Evolutionary conservation across 2,888 invertebrate genomes (phyloP).

Genomic region (Unio delphinus): DNA sequence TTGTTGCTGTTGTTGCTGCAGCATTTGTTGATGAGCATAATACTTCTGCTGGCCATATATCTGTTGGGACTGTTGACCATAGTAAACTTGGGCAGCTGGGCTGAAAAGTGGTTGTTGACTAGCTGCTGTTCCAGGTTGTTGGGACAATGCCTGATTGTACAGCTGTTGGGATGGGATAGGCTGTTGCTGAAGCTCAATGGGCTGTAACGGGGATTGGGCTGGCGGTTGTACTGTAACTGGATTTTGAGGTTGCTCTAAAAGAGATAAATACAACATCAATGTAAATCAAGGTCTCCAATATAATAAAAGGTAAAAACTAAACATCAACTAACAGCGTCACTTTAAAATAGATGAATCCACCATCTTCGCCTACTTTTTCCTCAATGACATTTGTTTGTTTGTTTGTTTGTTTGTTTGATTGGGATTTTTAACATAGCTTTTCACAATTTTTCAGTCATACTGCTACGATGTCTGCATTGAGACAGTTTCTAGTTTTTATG

Average conservation of each 20-base stretch:
- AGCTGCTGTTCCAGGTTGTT: constrained; percentile 3
- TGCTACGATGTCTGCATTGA: too few relatives aligned
- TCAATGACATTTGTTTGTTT: too few relatives aligned
- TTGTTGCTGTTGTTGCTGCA: constrained; percentile 26
- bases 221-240: constrained; percentile 10
- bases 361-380: too few relatives aligned
- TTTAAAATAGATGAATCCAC: too few relatives aligned
- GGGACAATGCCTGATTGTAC: constrained; percentile 7
- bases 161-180: constrained; percentile 12
- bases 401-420: too few relatives aligned
- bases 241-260: constrained; percentile 2
- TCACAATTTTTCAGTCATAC: too few relatives aligned
- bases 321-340: too few relatives aligned
- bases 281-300: too few relatives aligned
- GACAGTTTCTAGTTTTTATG: too few relatives aligned
- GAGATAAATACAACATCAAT: background rate
- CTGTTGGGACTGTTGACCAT: constrained; percentile 34
- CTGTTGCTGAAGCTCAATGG: constrained; percentile 20
- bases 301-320: too few relatives aligned
- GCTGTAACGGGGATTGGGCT: constrained; percentile 4
- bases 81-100: too few relatives aligned
- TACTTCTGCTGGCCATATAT: constrained; percentile 32
- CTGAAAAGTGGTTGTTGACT: constrained; percentile 14
- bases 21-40: constrained; percentile 13
- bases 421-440: too few relatives aligned